Conservation (phyloP, 2,797 vertebrate genomes). For the Danio albolineatus region DNA sequence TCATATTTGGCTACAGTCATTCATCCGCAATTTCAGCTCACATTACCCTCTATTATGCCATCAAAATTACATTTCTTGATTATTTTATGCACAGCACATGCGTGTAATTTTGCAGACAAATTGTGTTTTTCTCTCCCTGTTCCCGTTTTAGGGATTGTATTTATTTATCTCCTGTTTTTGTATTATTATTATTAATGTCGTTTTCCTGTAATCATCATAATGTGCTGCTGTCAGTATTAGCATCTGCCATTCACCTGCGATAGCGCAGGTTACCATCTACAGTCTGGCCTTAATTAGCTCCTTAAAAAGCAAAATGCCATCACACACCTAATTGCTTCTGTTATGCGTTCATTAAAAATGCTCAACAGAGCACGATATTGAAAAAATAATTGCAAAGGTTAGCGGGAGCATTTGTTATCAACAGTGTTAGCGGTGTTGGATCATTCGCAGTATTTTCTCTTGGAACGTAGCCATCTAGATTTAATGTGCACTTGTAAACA, state of each 20-base stretch:
- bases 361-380: slow-evolving; percentile 60
- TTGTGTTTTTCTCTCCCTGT: not conserved
- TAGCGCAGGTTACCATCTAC: slow-evolving; percentile 53
- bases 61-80: slow-evolving; percentile 55
- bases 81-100: slow-evolving; percentile 41
- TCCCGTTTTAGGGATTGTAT: slow-evolving; percentile 8
- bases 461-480: slow-evolving; percentile 40
- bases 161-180: slow-evolving; percentile 59
- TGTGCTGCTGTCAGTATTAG: slow-evolving; percentile 26
- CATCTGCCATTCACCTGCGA: slow-evolving; percentile 50
- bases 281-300: slow-evolving; percentile 55
- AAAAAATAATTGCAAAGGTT: slow-evolving; percentile 55
- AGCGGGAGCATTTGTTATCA: slow-evolving; percentile 53
- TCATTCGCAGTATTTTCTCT: slow-evolving; percentile 31
- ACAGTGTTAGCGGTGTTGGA: slow-evolving; percentile 24
- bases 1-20: slow-evolving; percentile 26
- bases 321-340: slow-evolving; percentile 58
- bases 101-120: slow-evolving; percentile 30
- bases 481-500: slow-evolving; percentile 47
- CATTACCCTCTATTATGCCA: slow-evolving; percentile 44
- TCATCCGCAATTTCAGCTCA: slow-evolving; percentile 13
- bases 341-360: slow-evolving; percentile 64
- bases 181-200: slow-evolving; percentile 59
- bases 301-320: slow-evolving; percentile 59
- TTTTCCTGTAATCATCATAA: slow-evolving; percentile 67